Percentiles rank a stretch among this genome's conserved stretches.
These are phyloP conservation scores for Catocala sponsa DNA, from an alignment of 2,888 invertebrate genomes.

Conservation along the genomic window DNA sequence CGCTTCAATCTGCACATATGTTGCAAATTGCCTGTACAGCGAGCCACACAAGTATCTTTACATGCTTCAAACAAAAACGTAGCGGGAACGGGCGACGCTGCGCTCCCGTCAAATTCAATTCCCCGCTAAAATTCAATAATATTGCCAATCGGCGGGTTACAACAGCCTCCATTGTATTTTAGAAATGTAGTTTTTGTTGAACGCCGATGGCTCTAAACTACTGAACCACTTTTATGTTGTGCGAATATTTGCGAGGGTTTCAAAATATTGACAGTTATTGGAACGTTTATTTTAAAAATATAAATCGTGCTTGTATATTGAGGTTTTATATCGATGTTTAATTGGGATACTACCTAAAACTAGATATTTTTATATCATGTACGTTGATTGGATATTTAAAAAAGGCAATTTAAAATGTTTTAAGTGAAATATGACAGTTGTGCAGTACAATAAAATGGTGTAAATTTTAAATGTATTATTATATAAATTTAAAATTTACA, in stretches of 20 bases:
- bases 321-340: too few relatives aligned
- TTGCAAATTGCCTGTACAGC: conserved; percentile 26
- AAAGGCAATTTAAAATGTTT: too few relatives aligned
- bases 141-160: conserved; percentile 58
- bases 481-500: too few relatives aligned
- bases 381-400: too few relatives aligned
- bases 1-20: conserved; percentile 7
- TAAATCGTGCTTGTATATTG: too few relatives aligned
- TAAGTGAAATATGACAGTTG: too few relatives aligned
- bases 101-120: conserved; percentile 54
- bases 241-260: conserved; percentile 11
- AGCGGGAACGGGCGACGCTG: conserved; percentile 24
- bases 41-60: conserved; percentile 29
- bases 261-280: conserved; percentile 6
- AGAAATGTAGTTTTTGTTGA: conserved; percentile 51
- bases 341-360: too few relatives aligned
- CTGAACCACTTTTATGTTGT: conserved; percentile 32
- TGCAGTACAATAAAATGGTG: too few relatives aligned
- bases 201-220: conserved; percentile 39
- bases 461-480: too few relatives aligned
- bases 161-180: conserved; percentile 52
- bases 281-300: too few relatives aligned
- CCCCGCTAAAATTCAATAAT: conserved; percentile 60
- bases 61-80: conserved; percentile 28
- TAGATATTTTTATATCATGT: too few relatives aligned